phyloP scores from a whole-genome alignment of 2,797 vertebrate genomes.

The Spinus pinus region DNA sequence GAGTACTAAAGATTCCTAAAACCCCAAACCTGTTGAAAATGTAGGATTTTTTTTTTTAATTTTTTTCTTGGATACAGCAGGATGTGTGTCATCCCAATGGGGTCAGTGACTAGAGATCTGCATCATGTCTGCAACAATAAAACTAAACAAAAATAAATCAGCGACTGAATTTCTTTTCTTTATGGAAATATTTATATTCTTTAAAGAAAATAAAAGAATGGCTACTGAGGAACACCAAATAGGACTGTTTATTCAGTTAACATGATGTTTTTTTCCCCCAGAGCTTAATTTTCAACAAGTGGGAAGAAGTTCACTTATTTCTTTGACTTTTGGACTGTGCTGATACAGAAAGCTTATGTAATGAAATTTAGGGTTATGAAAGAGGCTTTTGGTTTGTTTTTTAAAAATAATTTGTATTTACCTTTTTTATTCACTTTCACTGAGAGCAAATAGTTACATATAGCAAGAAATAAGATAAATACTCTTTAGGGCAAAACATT shows the following conservation, averaged over 20 bases:
- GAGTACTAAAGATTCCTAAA: background rate
- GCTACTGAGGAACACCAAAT: background rate
- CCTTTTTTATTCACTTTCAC: background rate
- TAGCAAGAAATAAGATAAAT: background rate
- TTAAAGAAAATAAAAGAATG: background rate
- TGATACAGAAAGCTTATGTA: background rate
- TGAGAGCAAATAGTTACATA: background rate
- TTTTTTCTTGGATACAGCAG: background rate
- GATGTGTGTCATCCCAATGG: background rate
- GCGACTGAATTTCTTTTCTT: background rate
- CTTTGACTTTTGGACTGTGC: background rate
- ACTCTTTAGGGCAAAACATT: background rate
- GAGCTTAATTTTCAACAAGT: background rate
- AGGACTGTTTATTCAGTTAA: background rate
- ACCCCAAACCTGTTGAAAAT: background rate
- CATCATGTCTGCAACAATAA: accelerated
- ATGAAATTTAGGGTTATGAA: background rate
- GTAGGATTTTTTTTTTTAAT: background rate
- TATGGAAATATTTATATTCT: background rate
- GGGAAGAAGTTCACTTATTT: background rate
- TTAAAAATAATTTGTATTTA: background rate
- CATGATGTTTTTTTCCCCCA: background rate
- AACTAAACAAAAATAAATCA: background rate
- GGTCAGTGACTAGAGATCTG: background rate
- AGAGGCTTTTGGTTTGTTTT: accelerated